phyloP scores from a whole-genome alignment of 2,797 vertebrate species.

The Macropus fuliginosus region DNA sequence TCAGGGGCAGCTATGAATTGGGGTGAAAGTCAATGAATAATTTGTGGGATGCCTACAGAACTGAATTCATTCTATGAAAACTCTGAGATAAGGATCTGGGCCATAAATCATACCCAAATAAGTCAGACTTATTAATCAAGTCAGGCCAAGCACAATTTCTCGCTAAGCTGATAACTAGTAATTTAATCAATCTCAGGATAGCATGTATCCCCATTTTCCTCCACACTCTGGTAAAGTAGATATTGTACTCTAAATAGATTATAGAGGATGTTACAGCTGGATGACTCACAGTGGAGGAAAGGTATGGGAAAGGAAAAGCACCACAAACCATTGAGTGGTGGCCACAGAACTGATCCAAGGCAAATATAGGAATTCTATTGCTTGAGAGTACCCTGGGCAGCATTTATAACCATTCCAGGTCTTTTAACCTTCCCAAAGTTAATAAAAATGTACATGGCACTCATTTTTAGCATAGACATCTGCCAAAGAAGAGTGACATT shows the following conservation, averaged over 20 bases:
- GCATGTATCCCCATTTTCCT: background rate
- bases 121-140: background rate
- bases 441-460: background rate
- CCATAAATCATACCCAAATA: background rate
- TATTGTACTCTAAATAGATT: background rate
- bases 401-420: background rate
- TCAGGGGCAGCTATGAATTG: background rate
- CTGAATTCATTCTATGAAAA: background rate
- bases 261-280: background rate
- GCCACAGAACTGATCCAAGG: background rate
- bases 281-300: background rate
- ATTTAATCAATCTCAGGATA: background rate
- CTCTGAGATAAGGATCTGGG: background rate
- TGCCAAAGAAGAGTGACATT: background rate
- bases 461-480: background rate
- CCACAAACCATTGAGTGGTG: background rate
- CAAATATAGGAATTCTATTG: background rate
- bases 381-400: background rate
- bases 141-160: background rate
- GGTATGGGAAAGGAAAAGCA: too few relatives aligned
- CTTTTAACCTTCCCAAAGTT: background rate
- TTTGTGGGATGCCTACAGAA: background rate
- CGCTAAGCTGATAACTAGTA: background rate
- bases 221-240: too few relatives aligned
- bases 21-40: background rate